Evolutionary conservation across 1,140 invertebrate species (phyloP).

Genomic region (Hylaeus anthracinus): DNA sequence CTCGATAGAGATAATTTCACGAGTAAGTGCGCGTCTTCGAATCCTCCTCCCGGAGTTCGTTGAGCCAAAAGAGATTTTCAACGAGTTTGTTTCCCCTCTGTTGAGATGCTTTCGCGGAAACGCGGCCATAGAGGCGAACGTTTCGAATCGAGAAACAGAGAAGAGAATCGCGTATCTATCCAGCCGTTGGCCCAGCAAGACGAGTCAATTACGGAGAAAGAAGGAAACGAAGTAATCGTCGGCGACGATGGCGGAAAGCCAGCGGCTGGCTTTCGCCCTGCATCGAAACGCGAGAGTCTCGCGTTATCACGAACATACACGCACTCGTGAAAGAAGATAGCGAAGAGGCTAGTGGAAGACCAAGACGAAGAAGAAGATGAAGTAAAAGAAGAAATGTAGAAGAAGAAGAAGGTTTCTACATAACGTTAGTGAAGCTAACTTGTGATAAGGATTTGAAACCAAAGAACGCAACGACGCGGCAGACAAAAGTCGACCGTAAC

Average conservation of each 20-base stretch:
- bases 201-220: slow-evolving; percentile 71
- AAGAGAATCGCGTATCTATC: slow-evolving; percentile 39
- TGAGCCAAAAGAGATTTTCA: background rate
- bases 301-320: background rate
- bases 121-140: background rate
- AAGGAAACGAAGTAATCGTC: slow-evolving; percentile 21
- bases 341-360: background rate
- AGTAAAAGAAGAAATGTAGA: background rate
- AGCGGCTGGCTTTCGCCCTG: slow-evolving; percentile 2
- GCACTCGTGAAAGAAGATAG: background rate
- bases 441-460: slow-evolving; percentile 77
- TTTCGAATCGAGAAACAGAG: background rate
- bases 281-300: slow-evolving; percentile 10
- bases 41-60: slow-evolving; percentile 5
- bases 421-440: slow-evolving; percentile 76
- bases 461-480: slow-evolving; percentile 69
- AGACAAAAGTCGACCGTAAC: slow-evolving; percentile 43
- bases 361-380: background rate
- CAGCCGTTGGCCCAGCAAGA: slow-evolving; percentile 60
- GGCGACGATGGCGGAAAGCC: background rate
- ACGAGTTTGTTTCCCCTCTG: background rate
- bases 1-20: background rate
- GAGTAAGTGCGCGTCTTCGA: background rate
- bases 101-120: background rate
- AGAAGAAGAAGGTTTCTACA: slow-evolving; percentile 31